Evolutionary conservation across 2,113 vertebrate genomes (phyloP).

Genomic region (Thamnaconus septentrionalis): DNA sequence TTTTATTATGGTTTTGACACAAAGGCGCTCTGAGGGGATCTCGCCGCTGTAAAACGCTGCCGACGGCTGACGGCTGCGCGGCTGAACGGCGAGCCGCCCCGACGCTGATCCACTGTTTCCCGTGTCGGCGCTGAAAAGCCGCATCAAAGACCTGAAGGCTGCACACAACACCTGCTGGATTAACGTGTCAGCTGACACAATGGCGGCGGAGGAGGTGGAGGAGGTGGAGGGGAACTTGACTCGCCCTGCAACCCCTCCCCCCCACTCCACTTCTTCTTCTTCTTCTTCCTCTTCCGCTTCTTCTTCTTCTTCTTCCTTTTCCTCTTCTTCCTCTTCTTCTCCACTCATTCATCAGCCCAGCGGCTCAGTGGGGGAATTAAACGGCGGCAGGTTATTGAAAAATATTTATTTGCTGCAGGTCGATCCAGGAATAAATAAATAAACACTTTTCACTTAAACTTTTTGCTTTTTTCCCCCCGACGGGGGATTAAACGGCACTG

Average conservation of each 20-base stretch:
- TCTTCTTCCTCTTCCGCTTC: neutral
- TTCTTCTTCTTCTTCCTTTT: neutral
- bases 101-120: conserved; percentile 71
- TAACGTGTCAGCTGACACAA: conserved; percentile 73
- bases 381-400: conserved; percentile 66
- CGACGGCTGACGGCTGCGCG: conserved; percentile 68
- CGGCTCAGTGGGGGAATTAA: conserved; percentile 53
- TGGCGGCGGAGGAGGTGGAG: conserved; percentile 23
- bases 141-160: conserved; percentile 64
- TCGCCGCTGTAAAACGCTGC: conserved; percentile 65
- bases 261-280: conserved; percentile 34
- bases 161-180: conserved; percentile 75
- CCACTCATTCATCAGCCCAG: conserved; percentile 55
- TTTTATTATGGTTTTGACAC: conserved; percentile 62
- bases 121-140: conserved; percentile 29
- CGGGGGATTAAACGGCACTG: too few species aligned
- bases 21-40: conserved; percentile 71
- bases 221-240: conserved; percentile 52
- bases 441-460: conserved; percentile 75
- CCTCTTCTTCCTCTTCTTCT: too few species aligned
- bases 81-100: conserved; percentile 61
- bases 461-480: neutral
- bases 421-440: conserved; percentile 69
- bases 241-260: conserved; percentile 30
- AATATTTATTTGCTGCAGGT: conserved; percentile 48